Evolutionary conservation across 2,113 vertebrate species (phyloP).

Genomic region (Tichodroma muraria): DNA sequence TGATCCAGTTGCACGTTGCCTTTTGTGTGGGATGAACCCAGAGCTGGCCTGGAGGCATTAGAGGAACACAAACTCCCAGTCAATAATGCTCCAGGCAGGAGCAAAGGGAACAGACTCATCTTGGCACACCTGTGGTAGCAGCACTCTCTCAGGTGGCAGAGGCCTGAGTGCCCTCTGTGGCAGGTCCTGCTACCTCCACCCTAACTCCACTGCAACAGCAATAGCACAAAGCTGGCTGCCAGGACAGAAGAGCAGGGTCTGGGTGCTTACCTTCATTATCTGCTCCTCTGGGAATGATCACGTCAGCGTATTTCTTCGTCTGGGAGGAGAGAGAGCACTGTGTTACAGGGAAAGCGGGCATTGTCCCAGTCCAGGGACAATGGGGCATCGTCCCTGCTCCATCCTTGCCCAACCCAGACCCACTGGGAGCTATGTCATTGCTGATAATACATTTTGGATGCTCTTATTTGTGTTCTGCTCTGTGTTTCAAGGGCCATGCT

Average conservation of each 20-base stretch:
- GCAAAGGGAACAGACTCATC: not conserved
- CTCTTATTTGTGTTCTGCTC: not conserved
- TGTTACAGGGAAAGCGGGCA: not conserved
- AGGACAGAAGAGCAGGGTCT: not conserved
- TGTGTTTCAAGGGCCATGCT: not conserved
- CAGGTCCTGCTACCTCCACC: not conserved
- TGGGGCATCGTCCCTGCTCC: not conserved
- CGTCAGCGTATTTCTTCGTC: constrained; percentile 99
- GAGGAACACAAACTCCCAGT: not conserved
- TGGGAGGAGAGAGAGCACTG: constrained; percentile 42
- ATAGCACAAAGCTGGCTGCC: not conserved
- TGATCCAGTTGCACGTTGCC: not conserved
- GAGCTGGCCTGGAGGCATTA: not conserved
- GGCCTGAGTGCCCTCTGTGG: not conserved
- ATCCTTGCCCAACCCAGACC: not conserved
- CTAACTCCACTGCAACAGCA: not conserved
- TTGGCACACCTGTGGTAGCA: not conserved
- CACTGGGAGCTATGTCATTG: not conserved
- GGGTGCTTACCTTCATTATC: constrained; percentile 88
- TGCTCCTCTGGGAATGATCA: constrained; percentile 95
- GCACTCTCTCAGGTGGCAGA: accelerated
- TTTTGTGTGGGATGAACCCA: not conserved
- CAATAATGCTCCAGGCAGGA: not conserved
- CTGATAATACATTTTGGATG: not conserved
- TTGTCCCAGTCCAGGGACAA: no score